Base-by-base conservation (phyloP, 2,797 vertebrate species). In the Synanceia verrucosa region DNA sequence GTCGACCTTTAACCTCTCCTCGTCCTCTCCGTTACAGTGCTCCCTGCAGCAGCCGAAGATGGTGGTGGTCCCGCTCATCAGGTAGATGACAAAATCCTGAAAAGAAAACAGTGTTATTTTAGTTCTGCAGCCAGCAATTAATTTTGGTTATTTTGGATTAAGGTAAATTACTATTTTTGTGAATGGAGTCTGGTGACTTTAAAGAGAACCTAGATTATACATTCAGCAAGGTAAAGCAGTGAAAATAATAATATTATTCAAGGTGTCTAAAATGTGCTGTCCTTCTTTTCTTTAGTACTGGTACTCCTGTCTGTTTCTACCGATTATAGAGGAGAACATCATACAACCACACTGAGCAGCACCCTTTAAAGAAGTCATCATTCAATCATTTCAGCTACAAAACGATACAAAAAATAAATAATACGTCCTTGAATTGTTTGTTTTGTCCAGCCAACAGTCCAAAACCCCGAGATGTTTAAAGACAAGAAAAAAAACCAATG, bases 81-180 rank as follows among this genome's bases (percentile, higher is more conserved):
- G 83, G 79, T 95, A 95, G 79, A 95, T 92, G 44, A 95, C 90
- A 47, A 95, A 94, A 58, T 95, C 95, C 95, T 95, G 82, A 3
- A 75, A 55, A 21, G 34, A 16, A 18, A 28, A 39, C 1, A 9
- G 6, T 26, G 7, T 19, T 18, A 13, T 21, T 61, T 31, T 13
- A 36, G 10, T 16, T 9, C 55, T 28, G 10, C 1, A 31, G 4
- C 6, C 19, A 26, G 10, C 1, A 16, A 5, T 9, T 4, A 14
- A 18, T 12, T 21, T 26, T 21, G 1, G 2, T 21, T 10, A 34
- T 11, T 12, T 9, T 26, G 10, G 12, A 33, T 41, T 19, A 41
- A 43, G 33, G 37, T 16, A 52, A 31, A 34, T 6, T 34, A 12
- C 10, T 12, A 34, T 34, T 34, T 34, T 34, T n/a, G n/a, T n/a